These are phyloP conservation scores for Exocentrus adspersus DNA, from an alignment of 2,888 invertebrate species.

Conservation along the genomic window DNA sequence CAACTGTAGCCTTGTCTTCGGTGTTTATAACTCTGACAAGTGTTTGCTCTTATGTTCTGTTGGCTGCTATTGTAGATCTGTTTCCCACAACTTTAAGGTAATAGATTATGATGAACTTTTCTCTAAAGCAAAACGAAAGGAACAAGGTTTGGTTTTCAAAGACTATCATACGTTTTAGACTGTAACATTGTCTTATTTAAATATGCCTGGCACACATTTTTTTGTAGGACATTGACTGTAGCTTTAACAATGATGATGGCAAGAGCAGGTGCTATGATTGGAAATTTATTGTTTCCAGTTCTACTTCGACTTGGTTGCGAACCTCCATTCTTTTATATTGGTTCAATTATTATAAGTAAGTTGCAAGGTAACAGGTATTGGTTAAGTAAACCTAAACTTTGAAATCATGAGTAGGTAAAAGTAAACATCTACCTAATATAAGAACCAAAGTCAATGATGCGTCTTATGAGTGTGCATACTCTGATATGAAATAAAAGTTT, in stretches of 20 bases:
- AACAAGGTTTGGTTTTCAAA: no score
- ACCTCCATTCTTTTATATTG: slow-evolving; percentile 76
- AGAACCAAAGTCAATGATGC: no score
- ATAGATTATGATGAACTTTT: slow-evolving; percentile 3
- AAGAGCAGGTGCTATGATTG: slow-evolving; percentile 74
- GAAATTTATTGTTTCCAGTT: slow-evolving; percentile 76
- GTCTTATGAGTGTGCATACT: no score
- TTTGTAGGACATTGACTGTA: slow-evolving; percentile 75
- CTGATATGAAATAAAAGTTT: no score
- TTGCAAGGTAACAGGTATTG: no score
- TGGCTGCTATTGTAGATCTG: slow-evolving; percentile 72
- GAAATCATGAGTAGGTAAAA: no score
- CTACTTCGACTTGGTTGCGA: slow-evolving; percentile 74
- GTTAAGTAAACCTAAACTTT: no score
- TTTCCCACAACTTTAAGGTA: slow-evolving; percentile 77
- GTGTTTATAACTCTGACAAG: slow-evolving; percentile 67
- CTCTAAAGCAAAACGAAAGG: no score
- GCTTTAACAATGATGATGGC: slow-evolving; percentile 76
- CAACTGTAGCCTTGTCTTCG: slow-evolving; percentile 68
- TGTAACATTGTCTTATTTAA: neutral
- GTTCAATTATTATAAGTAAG: slow-evolving; percentile 39
- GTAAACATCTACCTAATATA: no score
- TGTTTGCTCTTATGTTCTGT: slow-evolving; percentile 69
- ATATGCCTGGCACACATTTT: neutral
- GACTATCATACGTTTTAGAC: no score